phyloP scores from a whole-genome alignment of 2,797 vertebrate genomes.

The Pseudomugil tenellus region DNA sequence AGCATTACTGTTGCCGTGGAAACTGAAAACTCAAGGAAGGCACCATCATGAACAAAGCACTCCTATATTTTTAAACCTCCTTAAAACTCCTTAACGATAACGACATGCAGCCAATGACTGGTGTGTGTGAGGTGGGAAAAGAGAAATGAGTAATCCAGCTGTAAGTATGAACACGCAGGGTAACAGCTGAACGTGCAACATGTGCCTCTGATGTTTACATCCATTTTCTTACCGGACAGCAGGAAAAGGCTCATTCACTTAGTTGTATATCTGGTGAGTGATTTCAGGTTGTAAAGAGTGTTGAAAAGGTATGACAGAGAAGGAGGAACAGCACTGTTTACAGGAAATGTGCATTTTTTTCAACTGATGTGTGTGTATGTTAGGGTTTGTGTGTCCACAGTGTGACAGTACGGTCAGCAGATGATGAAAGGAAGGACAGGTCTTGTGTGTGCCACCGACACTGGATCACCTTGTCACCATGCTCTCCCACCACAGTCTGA shows the following conservation, averaged over 20 bases:
- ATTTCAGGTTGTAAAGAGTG: not conserved
- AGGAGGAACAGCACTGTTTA: conserved; percentile 23
- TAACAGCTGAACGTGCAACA: conserved; percentile 16
- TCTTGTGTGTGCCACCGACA: conserved; percentile 97
- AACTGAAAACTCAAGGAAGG: conserved; percentile 70
- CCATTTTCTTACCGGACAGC: conserved; percentile 43
- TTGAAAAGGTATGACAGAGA: conserved; percentile 17
- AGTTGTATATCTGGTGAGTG: conserved; percentile 14
- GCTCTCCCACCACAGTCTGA: conserved; percentile 91
- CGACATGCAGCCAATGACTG: conserved; percentile 39
- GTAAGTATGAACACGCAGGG: not conserved
- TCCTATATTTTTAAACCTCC: conserved; percentile 31
- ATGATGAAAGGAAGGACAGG: conserved; percentile 96
- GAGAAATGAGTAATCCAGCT: conserved; percentile 7
- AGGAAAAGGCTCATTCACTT: conserved; percentile 31
- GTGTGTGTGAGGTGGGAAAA: conserved; percentile 18
- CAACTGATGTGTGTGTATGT: conserved; percentile 46
- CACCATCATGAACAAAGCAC: conserved; percentile 73
- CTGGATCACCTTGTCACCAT: conserved; percentile 98
- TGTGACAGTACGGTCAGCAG: conserved; percentile 96
- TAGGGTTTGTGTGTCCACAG: conserved; percentile 95
- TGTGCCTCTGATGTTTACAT: conserved; percentile 50
- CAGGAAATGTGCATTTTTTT: conserved; percentile 33
- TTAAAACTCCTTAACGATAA: conserved; percentile 21
- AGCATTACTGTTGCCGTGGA: conserved; percentile 44